These are phyloP conservation scores for Gambelia wislizenii DNA, from an alignment of 2,797 vertebrate species.

Conservation along the genomic window DNA sequence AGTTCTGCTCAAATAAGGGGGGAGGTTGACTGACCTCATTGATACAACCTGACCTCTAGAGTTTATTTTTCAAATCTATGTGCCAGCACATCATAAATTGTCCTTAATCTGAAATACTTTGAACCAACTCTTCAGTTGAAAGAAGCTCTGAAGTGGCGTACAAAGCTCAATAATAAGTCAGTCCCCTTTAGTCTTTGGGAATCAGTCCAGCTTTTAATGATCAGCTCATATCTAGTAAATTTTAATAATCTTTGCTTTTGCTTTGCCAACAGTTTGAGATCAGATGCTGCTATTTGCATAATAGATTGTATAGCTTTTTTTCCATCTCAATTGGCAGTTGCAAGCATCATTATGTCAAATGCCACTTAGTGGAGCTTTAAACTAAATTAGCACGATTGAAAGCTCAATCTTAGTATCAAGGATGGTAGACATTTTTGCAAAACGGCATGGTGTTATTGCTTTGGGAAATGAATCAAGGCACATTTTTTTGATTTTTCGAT, in stretches of 20 bases:
- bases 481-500: conserved; percentile 46
- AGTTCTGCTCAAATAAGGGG: background rate
- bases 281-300: background rate
- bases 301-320: background rate
- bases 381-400: conserved; percentile 14
- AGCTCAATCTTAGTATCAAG: background rate
- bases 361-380: conserved; percentile 16
- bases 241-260: background rate
- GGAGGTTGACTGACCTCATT: background rate
- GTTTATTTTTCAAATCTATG: background rate
- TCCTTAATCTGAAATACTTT: background rate
- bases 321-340: conserved; percentile 7
- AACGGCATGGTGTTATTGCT: conserved; percentile 16
- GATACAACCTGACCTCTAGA: background rate
- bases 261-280: background rate
- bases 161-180: background rate
- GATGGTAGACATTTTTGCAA: background rate
- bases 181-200: background rate
- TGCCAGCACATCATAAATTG: background rate
- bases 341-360: conserved; percentile 21
- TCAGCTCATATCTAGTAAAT: background rate
- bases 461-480: conserved; percentile 5
- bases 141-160: no score
- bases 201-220: background rate
- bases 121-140: background rate